A percentile compares a stretch with the other conserved stretches of the same genome.
Evolutionary conservation across 2,797 vertebrate species (phyloP).

Genomic region (Poecilia picta): DNA sequence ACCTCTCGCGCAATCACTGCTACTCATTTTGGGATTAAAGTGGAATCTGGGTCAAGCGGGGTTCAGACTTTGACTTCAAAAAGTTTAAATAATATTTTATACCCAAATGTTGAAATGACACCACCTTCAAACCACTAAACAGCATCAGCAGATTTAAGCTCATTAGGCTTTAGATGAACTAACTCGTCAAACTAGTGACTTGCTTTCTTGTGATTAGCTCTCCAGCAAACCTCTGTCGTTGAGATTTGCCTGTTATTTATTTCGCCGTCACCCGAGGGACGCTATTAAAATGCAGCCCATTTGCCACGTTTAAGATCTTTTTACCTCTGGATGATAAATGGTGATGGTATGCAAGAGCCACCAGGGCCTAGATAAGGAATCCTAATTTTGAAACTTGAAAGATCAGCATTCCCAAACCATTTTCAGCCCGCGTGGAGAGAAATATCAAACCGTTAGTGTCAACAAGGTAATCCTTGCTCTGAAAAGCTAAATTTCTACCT

Average conservation of each 20-base stretch:
- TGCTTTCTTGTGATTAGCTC: constrained; percentile 48
- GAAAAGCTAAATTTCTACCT: neutral
- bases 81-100: neutral
- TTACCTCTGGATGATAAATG: constrained; percentile 27
- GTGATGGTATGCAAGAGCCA: neutral
- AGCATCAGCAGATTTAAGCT: constrained; percentile 27
- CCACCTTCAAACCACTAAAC: neutral
- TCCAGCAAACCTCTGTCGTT: constrained; percentile 10
- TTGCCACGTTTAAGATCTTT: neutral
- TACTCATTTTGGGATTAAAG: neutral
- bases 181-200: constrained; percentile 34
- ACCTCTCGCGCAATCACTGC: neutral
- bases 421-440: neutral
- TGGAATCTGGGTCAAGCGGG: neutral
- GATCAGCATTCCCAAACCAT: constrained; percentile 2
- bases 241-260: constrained; percentile 30
- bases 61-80: neutral
- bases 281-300: neutral
- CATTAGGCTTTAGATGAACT: constrained; percentile 25
- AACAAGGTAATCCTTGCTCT: neutral
- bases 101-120: neutral
- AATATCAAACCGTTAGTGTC: constrained; percentile 9
- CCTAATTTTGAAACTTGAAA: constrained; percentile 1
- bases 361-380: neutral
- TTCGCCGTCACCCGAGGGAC: constrained; percentile 28